Evolutionary conservation across 2,888 invertebrate genomes (phyloP).

Genomic region (Crepidodera aurea): DNA sequence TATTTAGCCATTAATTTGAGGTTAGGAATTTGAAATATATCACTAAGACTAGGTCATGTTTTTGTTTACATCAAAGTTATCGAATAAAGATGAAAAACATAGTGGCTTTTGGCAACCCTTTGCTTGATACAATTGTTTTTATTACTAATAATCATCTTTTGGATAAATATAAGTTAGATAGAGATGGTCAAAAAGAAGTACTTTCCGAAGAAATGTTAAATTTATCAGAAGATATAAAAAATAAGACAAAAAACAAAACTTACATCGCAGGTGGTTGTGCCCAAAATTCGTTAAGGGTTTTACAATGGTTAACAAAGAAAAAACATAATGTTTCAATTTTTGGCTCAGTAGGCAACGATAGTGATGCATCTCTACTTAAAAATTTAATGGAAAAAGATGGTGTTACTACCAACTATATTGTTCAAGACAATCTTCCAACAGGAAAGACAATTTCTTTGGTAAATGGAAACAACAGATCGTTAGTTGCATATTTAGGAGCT

Average conservation of each 20-base stretch:
- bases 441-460: conserved; percentile 65
- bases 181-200: conserved; percentile 59
- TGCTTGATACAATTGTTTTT: conserved; percentile 59
- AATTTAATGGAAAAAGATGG: conserved; percentile 58
- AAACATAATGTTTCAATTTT: conserved; percentile 58
- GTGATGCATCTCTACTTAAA: conserved; percentile 59
- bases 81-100: conserved; percentile 48
- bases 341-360: conserved; percentile 65
- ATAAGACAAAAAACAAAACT: not conserved
- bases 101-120: conserved; percentile 61
- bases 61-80: no score
- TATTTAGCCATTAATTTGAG: no score
- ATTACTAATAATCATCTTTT: conserved; percentile 51
- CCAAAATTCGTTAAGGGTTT: conserved; percentile 63
- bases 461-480: conserved; percentile 60
- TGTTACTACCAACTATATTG: conserved; percentile 59
- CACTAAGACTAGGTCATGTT: no score
- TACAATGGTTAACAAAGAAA: conserved; percentile 58
- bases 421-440: conserved; percentile 58
- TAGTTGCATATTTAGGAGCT: conserved; percentile 67
- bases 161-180: conserved; percentile 56
- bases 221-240: conserved; percentile 50
- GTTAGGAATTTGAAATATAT: no score
- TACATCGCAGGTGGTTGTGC: conserved; percentile 57
- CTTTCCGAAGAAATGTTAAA: conserved; percentile 48